Evolutionary conservation across 2,113 vertebrate species (phyloP).

Genomic region (Indicator maculatus): DNA sequence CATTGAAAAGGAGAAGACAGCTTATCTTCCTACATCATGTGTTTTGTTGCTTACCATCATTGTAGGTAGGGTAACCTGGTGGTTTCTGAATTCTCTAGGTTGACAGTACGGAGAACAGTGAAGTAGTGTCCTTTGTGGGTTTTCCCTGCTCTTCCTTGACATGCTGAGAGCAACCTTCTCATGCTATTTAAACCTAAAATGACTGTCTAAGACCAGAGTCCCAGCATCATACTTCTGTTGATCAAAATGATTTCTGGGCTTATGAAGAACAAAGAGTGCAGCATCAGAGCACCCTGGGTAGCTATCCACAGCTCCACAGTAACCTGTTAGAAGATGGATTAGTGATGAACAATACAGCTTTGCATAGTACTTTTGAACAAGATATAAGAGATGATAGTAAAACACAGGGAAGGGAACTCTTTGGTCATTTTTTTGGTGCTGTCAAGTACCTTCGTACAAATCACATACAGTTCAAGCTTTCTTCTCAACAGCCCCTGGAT

Average conservation of each 20-base stretch:
- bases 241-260: not conserved
- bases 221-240: not conserved
- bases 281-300: not conserved
- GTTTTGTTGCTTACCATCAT: not conserved
- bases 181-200: not conserved
- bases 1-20: not conserved
- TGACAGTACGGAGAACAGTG: not conserved
- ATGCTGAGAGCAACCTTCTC: not conserved
- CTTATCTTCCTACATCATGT: rapidly evolving
- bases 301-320: not conserved
- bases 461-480: not conserved
- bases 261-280: not conserved
- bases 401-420: not conserved
- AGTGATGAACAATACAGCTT: not conserved
- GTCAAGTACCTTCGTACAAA: slow-evolving; percentile 18
- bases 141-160: not conserved
- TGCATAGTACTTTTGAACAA: slow-evolving; percentile 1
- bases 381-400: not conserved
- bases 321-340: not conserved
- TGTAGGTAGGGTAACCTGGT: not conserved
- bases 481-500: not conserved
- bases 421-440: slow-evolving; percentile 29
- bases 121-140: not conserved
- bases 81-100: not conserved
- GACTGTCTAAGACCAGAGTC: not conserved